Evolutionary conservation across 1,140 invertebrate species (phyloP).

Genomic region (Vanessa atalanta): DNA sequence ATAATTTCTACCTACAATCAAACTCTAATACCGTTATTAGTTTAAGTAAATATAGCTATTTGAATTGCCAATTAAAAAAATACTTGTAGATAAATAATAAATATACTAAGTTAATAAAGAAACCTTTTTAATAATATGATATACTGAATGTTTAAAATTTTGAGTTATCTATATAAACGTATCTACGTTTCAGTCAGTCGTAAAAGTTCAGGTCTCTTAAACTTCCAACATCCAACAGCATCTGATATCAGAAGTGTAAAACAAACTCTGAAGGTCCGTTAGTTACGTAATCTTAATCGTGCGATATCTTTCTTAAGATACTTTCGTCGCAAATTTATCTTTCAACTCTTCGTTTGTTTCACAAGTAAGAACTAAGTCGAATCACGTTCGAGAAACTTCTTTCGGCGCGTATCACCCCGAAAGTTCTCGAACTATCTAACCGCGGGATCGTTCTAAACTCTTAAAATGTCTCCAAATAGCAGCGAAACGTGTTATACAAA

Average conservation of each 20-base stretch:
- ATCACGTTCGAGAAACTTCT: constrained; percentile 40
- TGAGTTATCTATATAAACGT: neutral
- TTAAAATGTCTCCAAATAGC: constrained; percentile 13
- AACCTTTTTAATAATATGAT: no score
- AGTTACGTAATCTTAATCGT: constrained; percentile 43
- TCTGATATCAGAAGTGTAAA: constrained; percentile 30
- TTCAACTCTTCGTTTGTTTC: constrained; percentile 23
- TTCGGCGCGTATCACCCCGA: constrained; percentile 27
- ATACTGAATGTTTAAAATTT: neutral
- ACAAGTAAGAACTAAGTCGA: constrained; percentile 30
- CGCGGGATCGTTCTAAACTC: constrained; percentile 20
- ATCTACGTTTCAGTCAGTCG: neutral
- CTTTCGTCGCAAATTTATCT: constrained; percentile 41
- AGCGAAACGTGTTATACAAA: neutral
- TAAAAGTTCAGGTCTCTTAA: constrained; percentile 14
- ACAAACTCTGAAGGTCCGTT: constrained; percentile 29
- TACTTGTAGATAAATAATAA: no score
- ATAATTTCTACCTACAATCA: no score
- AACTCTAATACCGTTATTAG: no score
- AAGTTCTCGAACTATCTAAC: constrained; percentile 32
- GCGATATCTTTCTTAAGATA: constrained; percentile 37
- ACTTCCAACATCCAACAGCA: constrained; percentile 25
- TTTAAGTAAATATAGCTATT: neutral
- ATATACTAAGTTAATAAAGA: no score
- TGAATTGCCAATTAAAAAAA: no score